Evolutionary conservation across 2,113 vertebrate species (phyloP), one percentile per base, ranked within the genome.

Genomic region (Edolisoma coerulescens): DNA sequence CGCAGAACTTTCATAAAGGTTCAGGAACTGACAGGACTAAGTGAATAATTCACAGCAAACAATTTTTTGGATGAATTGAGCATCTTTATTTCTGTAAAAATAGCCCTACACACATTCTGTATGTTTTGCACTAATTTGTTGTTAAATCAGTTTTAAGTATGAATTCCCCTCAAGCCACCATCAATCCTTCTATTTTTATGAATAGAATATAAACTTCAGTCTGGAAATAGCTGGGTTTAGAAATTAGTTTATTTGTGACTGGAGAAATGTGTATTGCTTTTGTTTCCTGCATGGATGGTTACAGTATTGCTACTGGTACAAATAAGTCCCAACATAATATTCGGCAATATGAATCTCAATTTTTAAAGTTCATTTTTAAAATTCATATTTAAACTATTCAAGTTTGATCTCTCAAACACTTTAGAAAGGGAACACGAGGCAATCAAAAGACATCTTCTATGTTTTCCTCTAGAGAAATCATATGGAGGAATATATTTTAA

Each of bases 21-120:
- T 92, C 53, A 73, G 73, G 33, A 94, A 65, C 41, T 14, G 4
- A 50, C 54, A 89, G 45, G 73, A 64, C 56, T 49, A 68, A 94
- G 93, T 45, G 63, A 91, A 75, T 95, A 92, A 90, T 90, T 90
- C 76, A 74, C 88, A 94, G 68, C 56, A 92, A 92, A 84, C 82
- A 84, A 45, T 30, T 52, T 82, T 63, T 76, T 26, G 13, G 30
- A n/a, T 64, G 26, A 78, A 82, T 89, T 84, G 61, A 71, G 32
- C 68, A 84, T 82, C 61, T 92, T 89, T 56, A 61, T 90, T 89
- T 90, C 64, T 71, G 59, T 69, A 90, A 91, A 94, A 92, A 54
- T 10, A 91, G 26, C 57, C 69, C 39, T 69, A 77, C 54, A 74
- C 50, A 21, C 3, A 6, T 90, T 82, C 35, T 79, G 23, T 44